Percentiles rank a stretch among this genome's conserved stretches.
phyloP scores from a whole-genome alignment of 2,113 vertebrate species.

The Mixornis gularis region DNA sequence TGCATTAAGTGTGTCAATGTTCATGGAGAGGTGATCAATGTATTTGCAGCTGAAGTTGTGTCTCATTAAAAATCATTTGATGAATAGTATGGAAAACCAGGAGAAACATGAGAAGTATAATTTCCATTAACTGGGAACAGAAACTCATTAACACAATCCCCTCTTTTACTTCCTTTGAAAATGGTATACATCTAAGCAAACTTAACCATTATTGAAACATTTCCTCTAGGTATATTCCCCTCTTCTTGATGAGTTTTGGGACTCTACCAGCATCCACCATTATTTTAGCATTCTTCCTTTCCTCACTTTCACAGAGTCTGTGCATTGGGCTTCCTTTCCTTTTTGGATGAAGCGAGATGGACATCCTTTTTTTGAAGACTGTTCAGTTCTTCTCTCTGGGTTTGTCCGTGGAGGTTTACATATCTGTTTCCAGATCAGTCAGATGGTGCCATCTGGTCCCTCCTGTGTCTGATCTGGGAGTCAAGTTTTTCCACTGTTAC shows the following conservation, averaged over 20 bases:
- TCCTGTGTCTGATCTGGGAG: neutral
- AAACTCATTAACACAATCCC: neutral
- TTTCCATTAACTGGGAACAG: neutral
- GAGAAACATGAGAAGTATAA: neutral
- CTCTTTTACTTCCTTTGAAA: neutral
- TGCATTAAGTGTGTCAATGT: neutral
- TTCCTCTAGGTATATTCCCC: neutral
- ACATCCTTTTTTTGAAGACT: neutral
- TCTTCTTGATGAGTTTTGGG: neutral
- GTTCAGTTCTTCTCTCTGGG: neutral
- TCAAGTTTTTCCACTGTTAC: neutral
- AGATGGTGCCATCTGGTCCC: fast-evolving
- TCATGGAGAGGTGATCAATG: neutral
- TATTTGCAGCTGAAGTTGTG: neutral
- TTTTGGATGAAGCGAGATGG: neutral
- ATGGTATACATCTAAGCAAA: neutral
- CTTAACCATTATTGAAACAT: neutral
- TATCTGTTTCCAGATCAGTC: neutral
- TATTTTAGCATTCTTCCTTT: neutral
- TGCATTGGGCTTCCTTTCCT: neutral
- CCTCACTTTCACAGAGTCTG: neutral
- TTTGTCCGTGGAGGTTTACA: neutral
- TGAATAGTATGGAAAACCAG: neutral
- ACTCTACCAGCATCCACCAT: neutral
- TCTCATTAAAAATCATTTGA: neutral